Evolutionary conservation across 1,140 invertebrate genomes (phyloP).

Genomic region (Ganaspis sp.): DNA sequence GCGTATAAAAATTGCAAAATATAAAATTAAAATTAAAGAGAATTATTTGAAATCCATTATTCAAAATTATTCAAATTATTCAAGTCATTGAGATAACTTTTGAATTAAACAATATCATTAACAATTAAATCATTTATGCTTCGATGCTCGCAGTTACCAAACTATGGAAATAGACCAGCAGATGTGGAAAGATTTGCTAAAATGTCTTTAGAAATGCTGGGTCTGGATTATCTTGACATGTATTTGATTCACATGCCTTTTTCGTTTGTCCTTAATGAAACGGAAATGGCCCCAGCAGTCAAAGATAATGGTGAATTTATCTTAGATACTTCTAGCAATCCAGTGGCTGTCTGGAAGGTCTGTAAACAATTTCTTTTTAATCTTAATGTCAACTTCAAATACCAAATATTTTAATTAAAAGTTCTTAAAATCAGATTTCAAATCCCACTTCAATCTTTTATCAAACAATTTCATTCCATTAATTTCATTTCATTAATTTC

Average conservation of each 20-base stretch:
- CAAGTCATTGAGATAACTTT: no score
- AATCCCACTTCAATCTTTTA: no score
- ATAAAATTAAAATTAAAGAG: conserved; percentile 29
- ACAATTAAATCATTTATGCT: no score
- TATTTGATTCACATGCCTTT: conserved; percentile 91
- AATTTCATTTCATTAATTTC: no score
- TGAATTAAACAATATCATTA: no score
- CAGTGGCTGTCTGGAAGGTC: conserved; percentile 85
- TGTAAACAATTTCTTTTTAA: conserved; percentile 50
- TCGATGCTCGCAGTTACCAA: conserved; percentile 74
- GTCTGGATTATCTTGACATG: conserved; percentile 89
- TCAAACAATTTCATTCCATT: no score
- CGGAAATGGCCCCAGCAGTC: conserved; percentile 71
- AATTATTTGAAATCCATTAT: conserved; percentile 34
- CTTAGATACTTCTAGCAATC: conserved; percentile 82
- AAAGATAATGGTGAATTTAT: conserved; percentile 80
- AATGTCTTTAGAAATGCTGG: conserved; percentile 84
- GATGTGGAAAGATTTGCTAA: conserved; percentile 85
- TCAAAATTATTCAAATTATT: no score
- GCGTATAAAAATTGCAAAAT: conserved; percentile 8
- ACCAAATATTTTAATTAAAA: background rate
- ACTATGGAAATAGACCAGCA: conserved; percentile 81
- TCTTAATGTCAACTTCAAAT: background rate
- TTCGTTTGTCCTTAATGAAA: conserved; percentile 78
- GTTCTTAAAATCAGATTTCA: background rate